Evolutionary conservation across 2,888 invertebrate species (phyloP), one percentile per base, ranked within the genome.

Genomic region (Caenorhabditis imperialis): DNA sequence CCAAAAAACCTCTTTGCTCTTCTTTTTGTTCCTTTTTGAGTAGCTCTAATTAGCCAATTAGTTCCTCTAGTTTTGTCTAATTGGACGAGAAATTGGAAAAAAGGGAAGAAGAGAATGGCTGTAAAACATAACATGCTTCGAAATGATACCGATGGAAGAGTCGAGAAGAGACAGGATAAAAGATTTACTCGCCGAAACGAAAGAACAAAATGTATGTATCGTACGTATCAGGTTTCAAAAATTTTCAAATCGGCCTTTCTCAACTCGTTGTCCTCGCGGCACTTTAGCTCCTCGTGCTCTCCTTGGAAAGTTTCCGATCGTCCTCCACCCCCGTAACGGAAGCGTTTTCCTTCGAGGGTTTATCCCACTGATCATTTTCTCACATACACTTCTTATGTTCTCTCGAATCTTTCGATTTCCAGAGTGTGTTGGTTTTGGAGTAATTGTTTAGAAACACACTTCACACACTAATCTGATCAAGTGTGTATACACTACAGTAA

Each of bases 181-280:
- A 16, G 40, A 20, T 38, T 69, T 69, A 45, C 53, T 38, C 53
- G 25, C 30, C n/a, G 38, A 51, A 60, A 44, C 53, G 54, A 57
- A 55, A 57, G 55, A 62, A 57, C 62, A 71, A 71, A 71, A 71
- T 71, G 62, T 71, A 71, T 71, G 70, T 71, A 71, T 71, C 71
- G 71, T 71, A 71, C 71, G 71, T 71, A 71, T 71, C 71, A 30
- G 33, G 55, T 71, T 71, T 62, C 71, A 57, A 61, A 61, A 30
- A 40, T 55, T 71, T 71, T 62, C 71, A 57, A 61, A 61, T 54
- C 61, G 38, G 37, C 53, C 42, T 44, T 58, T 57, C 47, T 55
- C 48, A 38, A 25, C 35, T 38, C 37, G 7, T 30, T 27, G 25
- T 45, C 53, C 53, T 53, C 51, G 35, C 45, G 53, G 63, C 63